Evolutionary conservation across 1,140 invertebrate genomes (phyloP).

Genomic region (Danaus melanippus): DNA sequence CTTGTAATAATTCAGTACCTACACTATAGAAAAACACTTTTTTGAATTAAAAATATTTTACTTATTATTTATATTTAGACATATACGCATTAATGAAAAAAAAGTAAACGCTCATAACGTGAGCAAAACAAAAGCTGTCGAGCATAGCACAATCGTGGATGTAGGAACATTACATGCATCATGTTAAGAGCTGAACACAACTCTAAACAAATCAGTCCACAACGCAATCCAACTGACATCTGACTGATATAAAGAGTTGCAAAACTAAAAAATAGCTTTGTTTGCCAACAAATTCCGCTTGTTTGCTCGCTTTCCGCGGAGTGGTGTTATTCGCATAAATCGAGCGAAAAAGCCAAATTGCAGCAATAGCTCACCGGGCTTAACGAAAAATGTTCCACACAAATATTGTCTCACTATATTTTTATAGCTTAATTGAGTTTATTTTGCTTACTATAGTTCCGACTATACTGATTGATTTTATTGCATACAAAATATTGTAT

Average conservation of each 20-base stretch:
- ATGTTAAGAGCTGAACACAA: conserved; percentile 26
- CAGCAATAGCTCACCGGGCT: conserved; percentile 55
- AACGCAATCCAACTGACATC: conserved; percentile 40
- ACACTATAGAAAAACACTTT: too few relatives aligned
- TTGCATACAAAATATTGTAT: too few relatives aligned
- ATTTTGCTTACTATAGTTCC: conserved; percentile 1
- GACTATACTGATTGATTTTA: too few relatives aligned
- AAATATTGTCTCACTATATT: conserved; percentile 49
- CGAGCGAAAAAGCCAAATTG: conserved; percentile 64
- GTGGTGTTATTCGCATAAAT: conserved; percentile 64
- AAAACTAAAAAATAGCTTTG: conserved; percentile 56
- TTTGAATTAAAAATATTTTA: too few relatives aligned
- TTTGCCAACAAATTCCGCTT: conserved; percentile 57
- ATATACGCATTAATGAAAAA: too few relatives aligned
- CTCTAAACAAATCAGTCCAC: conserved; percentile 46
- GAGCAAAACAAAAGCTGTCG: too few relatives aligned
- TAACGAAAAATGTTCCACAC: conserved; percentile 61
- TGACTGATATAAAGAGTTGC: conserved; percentile 60
- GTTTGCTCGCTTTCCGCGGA: conserved; percentile 58
- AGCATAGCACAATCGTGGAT: too few relatives aligned
- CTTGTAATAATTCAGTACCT: too few relatives aligned
- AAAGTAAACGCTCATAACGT: too few relatives aligned
- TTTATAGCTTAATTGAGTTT: conserved; percentile 49
- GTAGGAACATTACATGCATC: conserved; percentile 21
- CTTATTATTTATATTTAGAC: too few relatives aligned